Conservation (phyloP, 2,797 vertebrate species). For the Gadopsis bispinosus region DNA sequence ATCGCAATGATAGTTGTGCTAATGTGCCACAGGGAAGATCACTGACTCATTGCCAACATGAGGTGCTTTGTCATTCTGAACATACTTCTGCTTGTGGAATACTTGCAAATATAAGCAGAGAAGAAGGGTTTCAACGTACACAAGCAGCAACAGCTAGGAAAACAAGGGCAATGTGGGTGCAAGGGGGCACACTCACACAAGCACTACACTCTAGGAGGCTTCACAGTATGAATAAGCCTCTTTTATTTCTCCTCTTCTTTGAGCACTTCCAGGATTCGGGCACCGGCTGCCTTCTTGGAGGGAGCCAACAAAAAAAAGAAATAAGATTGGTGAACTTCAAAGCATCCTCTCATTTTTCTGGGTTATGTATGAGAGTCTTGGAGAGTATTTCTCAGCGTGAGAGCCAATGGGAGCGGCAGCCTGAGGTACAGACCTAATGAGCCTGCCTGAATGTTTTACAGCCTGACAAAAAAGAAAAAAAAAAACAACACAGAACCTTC, state of each 20-base stretch:
- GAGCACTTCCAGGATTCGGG: constrained; percentile 51
- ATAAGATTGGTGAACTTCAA: constrained; percentile 77
- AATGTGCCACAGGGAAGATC: constrained; percentile 46
- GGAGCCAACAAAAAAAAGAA: constrained; percentile 54
- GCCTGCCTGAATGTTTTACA: constrained; percentile 77
- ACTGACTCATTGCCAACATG: constrained; percentile 40
- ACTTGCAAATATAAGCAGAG: constrained; percentile 3
- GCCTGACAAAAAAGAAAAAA: constrained; percentile 49
- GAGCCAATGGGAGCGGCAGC: constrained; percentile 74
- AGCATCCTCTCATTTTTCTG: constrained; percentile 76
- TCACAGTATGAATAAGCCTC: constrained; percentile 44
- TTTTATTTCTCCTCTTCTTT: constrained; percentile 55
- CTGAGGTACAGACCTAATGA: constrained; percentile 79
- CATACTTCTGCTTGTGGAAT: constrained; percentile 9
- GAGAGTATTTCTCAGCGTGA: constrained; percentile 70
- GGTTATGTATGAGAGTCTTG: constrained; percentile 69
- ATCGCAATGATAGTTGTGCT: constrained; percentile 37
- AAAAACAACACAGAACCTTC: constrained; percentile 5
- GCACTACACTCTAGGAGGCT: constrained; percentile 35
- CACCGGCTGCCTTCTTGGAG: constrained; percentile 66
- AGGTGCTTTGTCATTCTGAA: constrained; percentile 10
- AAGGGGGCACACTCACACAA: constrained; percentile 46
- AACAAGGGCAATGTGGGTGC: constrained; percentile 24
- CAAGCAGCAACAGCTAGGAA: constrained; percentile 19
- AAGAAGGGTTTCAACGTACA: constrained; percentile 10